A percentile compares a stretch with the other conserved stretches of the same genome.
These are phyloP conservation scores for Leptinotarsa tumamoca DNA, from an alignment of 2,888 invertebrate genomes.

Conservation along the genomic window DNA sequence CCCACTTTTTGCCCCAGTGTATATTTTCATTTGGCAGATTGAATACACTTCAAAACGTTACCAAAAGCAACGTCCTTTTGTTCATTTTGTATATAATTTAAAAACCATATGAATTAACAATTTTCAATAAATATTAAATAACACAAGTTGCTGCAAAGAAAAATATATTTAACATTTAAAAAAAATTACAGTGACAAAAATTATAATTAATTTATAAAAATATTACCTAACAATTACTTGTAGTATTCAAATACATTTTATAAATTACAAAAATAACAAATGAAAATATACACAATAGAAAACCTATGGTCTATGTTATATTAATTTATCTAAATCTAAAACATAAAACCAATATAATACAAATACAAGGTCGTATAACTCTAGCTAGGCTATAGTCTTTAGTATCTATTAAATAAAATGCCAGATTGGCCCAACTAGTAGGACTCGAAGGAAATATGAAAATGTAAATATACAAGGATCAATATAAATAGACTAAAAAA, in stretches of 20 bases:
- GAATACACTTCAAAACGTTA: background rate
- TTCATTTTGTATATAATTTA: conserved; percentile 12
- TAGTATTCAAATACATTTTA: conserved; percentile 41
- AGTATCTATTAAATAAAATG: conserved; percentile 52
- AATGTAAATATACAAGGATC: conserved; percentile 60
- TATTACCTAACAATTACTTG: conserved; percentile 46
- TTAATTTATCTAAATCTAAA: conserved; percentile 66
- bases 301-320: conserved; percentile 63
- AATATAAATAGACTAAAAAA: conserved; percentile 55
- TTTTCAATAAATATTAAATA: conserved; percentile 27
- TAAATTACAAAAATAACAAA: conserved; percentile 50
- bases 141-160: conserved; percentile 33
- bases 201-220: conserved; percentile 45
- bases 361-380: conserved; percentile 65
- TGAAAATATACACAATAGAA: conserved; percentile 58
- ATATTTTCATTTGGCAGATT: conserved; percentile 36
- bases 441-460: conserved; percentile 44
- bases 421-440: conserved; percentile 41
- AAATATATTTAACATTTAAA: conserved; percentile 49
- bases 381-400: conserved; percentile 65
- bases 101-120: conserved; percentile 4
- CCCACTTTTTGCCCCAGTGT: conserved; percentile 28
- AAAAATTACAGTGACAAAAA: conserved; percentile 48
- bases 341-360: conserved; percentile 68
- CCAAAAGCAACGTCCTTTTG: background rate